A percentile compares a stretch with the other conserved stretches of the same genome.
phyloP scores from a whole-genome alignment of 2,113 vertebrate genomes.

The Gallinago paraguaiae region DNA sequence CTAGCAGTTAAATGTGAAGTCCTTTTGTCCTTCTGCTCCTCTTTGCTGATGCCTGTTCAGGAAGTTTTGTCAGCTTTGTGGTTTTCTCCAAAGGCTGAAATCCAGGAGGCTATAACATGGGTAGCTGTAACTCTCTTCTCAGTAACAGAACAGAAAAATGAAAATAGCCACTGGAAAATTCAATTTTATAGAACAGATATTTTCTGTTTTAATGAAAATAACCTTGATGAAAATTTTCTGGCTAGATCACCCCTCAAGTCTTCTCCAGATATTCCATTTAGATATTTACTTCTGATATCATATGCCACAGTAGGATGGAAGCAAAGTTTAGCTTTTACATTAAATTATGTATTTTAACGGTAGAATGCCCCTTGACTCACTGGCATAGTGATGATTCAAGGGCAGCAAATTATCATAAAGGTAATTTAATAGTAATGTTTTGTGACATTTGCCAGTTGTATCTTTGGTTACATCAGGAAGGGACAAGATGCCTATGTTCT shows the following conservation, averaged over 20 bases:
- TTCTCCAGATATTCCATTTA: not conserved
- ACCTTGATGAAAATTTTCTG: not conserved
- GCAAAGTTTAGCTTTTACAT: not conserved
- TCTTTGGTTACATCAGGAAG: not conserved
- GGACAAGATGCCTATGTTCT: not conserved
- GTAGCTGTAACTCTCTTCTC: not conserved
- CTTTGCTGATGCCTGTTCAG: not conserved
- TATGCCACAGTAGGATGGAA: not conserved
- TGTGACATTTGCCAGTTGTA: not conserved
- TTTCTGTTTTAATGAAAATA: slow-evolving; percentile 19
- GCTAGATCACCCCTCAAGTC: not conserved
- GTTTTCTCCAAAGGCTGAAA: not conserved
- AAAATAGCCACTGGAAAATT: not conserved
- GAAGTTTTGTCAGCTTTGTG: not conserved
- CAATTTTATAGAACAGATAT: not conserved
- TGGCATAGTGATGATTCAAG: not conserved
- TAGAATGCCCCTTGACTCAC: not conserved
- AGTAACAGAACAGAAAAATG: not conserved
- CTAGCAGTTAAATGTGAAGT: not conserved
- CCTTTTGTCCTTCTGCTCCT: not conserved
- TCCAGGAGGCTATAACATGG: not conserved
- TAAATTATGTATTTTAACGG: not conserved
- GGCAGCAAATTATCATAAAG: not conserved
- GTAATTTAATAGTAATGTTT: not conserved
- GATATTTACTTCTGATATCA: not conserved